Conservation (phyloP, 2,888 invertebrate genomes). For the Drosophila fulvimacula region DNA sequence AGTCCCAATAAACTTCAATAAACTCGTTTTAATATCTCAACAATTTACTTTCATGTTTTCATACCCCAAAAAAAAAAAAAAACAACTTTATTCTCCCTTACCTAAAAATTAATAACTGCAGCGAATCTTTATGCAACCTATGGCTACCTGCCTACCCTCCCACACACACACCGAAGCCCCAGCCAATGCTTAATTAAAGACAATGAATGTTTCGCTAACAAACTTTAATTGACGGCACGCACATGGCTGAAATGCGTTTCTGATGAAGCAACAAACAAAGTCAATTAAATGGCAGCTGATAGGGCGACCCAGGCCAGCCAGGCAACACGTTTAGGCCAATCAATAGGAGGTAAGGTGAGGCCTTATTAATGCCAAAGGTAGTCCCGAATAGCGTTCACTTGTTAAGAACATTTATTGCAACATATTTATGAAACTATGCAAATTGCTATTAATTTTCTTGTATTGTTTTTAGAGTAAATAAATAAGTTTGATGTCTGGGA, state of each 20-base stretch:
- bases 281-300: conserved; percentile 63
- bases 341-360: conserved; percentile 1
- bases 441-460: conserved; percentile 79
- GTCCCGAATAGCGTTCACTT: conserved; percentile 31
- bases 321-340: background rate
- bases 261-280: conserved; percentile 41
- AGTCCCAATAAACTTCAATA: conserved; percentile 78
- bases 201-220: conserved; percentile 30
- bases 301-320: conserved; percentile 40
- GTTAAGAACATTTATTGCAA: conserved; percentile 64
- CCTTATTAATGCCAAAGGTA: conserved; percentile 13
- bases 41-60: conserved; percentile 42
- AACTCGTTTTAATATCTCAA: conserved; percentile 70
- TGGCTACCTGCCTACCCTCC: no score
- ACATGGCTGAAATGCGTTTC: conserved; percentile 50
- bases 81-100: background rate
- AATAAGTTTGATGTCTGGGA: conserved; percentile 71
- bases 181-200: conserved; percentile 34
- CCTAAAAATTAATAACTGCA: background rate
- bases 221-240: conserved; percentile 57
- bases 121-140: conserved; percentile 2
- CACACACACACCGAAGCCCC: background rate
- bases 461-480: conserved; percentile 80
- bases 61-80: background rate
- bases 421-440: conserved; percentile 76